Percentiles rank a stretch among this genome's conserved stretches.
Conservation (phyloP, 1,140 invertebrate species). For the Pectinophora gossypiella region DNA sequence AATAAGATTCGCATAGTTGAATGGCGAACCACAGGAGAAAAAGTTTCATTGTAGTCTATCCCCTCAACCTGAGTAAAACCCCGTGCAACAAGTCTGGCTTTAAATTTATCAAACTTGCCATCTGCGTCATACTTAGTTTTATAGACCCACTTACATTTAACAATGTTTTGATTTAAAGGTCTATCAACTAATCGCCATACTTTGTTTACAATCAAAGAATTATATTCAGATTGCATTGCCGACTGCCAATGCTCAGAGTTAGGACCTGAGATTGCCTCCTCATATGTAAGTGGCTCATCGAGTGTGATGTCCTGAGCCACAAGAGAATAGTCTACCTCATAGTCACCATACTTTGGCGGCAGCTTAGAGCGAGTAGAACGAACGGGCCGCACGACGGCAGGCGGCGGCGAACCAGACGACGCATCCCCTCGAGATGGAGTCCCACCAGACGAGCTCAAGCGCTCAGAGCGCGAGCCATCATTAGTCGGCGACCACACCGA, state of each 20-base stretch:
- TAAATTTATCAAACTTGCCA: constrained; percentile 9
- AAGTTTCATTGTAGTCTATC: constrained; percentile 53
- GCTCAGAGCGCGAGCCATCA: no score
- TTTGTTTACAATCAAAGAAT: constrained; percentile 14
- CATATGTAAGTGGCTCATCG: no score
- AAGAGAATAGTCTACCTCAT: no score
- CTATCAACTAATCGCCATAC: constrained; percentile 24
- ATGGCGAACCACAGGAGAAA: constrained; percentile 47
- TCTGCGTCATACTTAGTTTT: constrained; percentile 21
- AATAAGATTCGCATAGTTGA: constrained; percentile 42
- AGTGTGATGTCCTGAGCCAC: no score
- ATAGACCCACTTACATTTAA: constrained; percentile 28
- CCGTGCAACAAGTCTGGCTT: constrained; percentile 44
- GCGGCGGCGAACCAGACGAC: no score
- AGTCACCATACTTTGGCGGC: no score
- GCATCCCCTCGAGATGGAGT: no score
- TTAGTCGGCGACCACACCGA: no score
- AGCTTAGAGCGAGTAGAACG: no score
- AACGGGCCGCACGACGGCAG: no score
- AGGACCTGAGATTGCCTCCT: constrained; percentile 19
- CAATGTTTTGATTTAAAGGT: constrained; percentile 16
- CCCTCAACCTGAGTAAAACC: constrained; percentile 50
- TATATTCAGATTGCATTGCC: constrained; percentile 22
- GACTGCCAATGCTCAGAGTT: constrained; percentile 14
- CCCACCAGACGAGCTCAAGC: no score